These are phyloP conservation scores for Heteronetta atricapilla DNA, from an alignment of 2,113 vertebrate species.

Conservation along the genomic window DNA sequence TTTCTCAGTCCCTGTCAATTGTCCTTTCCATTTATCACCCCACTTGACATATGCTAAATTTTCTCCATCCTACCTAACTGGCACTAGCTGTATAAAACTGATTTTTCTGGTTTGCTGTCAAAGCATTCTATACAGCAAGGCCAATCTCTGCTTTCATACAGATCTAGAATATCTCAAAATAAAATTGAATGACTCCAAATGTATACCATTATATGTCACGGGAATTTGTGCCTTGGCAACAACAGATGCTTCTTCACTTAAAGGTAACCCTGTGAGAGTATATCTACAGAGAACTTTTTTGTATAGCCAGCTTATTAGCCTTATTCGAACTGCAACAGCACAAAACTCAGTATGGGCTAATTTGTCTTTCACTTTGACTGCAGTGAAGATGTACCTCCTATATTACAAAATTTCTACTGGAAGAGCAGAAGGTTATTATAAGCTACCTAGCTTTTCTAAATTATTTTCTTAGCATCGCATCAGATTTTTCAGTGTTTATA, in stretches of 20 bases:
- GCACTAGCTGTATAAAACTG: background rate
- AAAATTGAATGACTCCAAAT: background rate
- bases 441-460: background rate
- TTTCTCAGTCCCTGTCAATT: background rate
- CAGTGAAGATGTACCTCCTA: background rate
- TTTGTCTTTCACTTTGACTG: background rate
- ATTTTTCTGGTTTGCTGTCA: background rate
- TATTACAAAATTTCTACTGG: background rate
- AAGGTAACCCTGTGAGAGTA: background rate
- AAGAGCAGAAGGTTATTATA: background rate
- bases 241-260: background rate
- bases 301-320: background rate
- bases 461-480: background rate
- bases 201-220: background rate
- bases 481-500: background rate
- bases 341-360: background rate
- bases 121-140: background rate
- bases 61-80: background rate
- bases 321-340: background rate
- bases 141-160: background rate
- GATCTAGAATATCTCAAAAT: background rate
- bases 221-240: background rate
- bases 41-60: background rate
- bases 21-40: constrained; percentile 24
- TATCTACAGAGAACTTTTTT: background rate